Percentiles rank a stretch among this genome's conserved stretches.
Conservation (phyloP, 2,888 invertebrate genomes). For the Philereme transversata region DNA sequence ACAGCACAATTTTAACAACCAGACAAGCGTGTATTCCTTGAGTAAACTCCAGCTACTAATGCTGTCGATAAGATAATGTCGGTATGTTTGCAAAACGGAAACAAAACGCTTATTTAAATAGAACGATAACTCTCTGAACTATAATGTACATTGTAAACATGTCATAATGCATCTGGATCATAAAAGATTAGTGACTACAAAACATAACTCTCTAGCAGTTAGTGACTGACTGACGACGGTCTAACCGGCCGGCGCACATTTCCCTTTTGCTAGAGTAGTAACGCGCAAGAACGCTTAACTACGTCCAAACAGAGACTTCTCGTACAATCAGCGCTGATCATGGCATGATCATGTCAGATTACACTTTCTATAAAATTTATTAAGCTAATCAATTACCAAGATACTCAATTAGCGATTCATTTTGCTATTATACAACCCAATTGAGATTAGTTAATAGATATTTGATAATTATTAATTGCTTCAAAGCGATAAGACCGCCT, state of each 20-base stretch:
- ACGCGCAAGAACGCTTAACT: neutral
- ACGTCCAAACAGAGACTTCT: too few species aligned
- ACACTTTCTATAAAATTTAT: too few species aligned
- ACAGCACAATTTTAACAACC: constrained; percentile 55
- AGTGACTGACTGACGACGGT: constrained; percentile 39
- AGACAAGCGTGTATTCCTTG: constrained; percentile 54
- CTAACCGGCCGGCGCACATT: neutral
- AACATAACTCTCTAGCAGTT: constrained; percentile 16
- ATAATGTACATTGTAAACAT: constrained; percentile 47
- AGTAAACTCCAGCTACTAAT: constrained; percentile 60
- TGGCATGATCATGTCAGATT: too few species aligned
- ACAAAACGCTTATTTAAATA: constrained; percentile 60
- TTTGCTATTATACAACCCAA: too few species aligned
- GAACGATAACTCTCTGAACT: constrained; percentile 52
- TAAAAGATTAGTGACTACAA: neutral
- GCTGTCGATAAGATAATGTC: constrained; percentile 70
- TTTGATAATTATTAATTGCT: too few species aligned
- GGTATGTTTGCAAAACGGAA: constrained; percentile 63
- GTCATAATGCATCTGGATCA: constrained; percentile 41
- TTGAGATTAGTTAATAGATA: too few species aligned
- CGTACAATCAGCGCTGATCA: too few species aligned
- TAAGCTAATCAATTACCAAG: too few species aligned
- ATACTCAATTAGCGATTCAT: too few species aligned
- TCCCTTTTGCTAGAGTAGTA: constrained; percentile 9
- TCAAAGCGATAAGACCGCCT: too few species aligned